phyloP scores from a whole-genome alignment of 2,113 vertebrate species.

The Clarias macrocephalus region DNA sequence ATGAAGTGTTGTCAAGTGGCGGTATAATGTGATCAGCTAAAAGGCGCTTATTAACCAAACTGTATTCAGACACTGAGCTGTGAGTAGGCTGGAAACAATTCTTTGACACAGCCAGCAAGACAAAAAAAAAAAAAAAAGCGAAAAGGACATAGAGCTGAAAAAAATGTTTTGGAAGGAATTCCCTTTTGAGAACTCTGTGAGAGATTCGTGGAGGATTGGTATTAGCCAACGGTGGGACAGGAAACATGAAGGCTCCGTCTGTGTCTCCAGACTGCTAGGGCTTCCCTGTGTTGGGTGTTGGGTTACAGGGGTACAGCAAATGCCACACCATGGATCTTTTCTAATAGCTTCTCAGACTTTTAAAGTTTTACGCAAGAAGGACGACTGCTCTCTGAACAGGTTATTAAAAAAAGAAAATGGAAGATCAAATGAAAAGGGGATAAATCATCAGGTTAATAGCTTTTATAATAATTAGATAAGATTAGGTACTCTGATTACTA shows the following conservation, averaged over 20 bases:
- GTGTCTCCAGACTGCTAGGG: not conserved
- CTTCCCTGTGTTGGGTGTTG: conserved; percentile 19
- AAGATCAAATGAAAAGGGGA: not conserved
- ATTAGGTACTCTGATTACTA: conserved; percentile 26
- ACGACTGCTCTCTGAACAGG: not conserved
- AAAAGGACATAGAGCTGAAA: not conserved
- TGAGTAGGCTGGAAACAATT: conserved; percentile 65
- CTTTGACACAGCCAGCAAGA: conserved; percentile 54
- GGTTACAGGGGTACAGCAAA: conserved; percentile 15
- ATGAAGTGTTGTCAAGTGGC: conserved; percentile 75
- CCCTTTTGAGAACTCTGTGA: not conserved
- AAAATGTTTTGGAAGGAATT: conserved; percentile 21
- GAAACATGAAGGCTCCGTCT: not conserved
- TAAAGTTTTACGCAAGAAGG: conserved; percentile 4
- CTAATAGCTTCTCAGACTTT: not conserved
- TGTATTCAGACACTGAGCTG: conserved; percentile 68
- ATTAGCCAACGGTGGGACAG: conserved; percentile 4
- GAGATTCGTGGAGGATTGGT: not conserved
- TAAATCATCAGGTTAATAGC: conserved; percentile 1
- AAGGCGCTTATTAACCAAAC: conserved; percentile 73
- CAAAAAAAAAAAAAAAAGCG: not conserved
- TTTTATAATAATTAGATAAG: conserved; percentile 26
- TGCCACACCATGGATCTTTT: conserved; percentile 12
- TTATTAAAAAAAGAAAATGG: not conserved
- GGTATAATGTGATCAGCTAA: conserved; percentile 74